Evolutionary conservation across 2,113 vertebrate genomes (phyloP).

Genomic region (Fulica atra): DNA sequence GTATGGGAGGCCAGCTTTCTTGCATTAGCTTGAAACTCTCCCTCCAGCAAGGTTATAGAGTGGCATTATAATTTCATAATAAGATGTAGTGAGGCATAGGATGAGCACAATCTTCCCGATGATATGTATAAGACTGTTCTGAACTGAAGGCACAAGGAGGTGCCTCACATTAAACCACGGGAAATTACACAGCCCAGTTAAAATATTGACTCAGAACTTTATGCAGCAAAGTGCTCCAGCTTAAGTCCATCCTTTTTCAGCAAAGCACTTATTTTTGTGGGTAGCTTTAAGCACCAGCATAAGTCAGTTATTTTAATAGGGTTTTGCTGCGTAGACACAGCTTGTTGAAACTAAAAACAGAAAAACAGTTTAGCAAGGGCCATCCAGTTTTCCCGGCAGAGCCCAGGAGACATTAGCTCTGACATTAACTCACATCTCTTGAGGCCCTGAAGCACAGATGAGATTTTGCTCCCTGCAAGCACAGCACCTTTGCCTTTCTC

Average conservation of each 20-base stretch:
- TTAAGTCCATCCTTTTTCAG: neutral
- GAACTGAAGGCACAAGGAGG: neutral
- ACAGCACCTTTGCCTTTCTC: neutral
- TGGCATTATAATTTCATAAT: neutral
- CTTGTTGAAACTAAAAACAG: neutral
- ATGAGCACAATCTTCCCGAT: neutral
- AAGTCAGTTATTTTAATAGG: neutral
- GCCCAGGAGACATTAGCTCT: neutral
- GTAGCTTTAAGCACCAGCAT: neutral
- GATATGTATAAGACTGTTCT: neutral
- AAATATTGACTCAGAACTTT: neutral
- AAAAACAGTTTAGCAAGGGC: neutral
- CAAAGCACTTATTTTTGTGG: neutral
- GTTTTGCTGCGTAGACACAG: neutral
- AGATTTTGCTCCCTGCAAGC: neutral
- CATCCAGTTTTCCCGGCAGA: neutral
- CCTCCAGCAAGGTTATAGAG: conserved; percentile 44
- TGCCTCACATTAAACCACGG: neutral
- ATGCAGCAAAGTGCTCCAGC: neutral
- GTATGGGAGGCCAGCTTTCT: conserved; percentile 13
- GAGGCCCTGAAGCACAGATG: neutral
- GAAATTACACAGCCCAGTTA: neutral
- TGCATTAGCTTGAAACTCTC: neutral
- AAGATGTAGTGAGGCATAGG: conserved; percentile 6
- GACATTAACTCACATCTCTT: neutral